Percentiles rank a stretch among this genome's conserved stretches.
These are phyloP conservation scores for Eufriesea mexicana DNA, from an alignment of 1,140 invertebrate species.

Conservation along the genomic window DNA sequence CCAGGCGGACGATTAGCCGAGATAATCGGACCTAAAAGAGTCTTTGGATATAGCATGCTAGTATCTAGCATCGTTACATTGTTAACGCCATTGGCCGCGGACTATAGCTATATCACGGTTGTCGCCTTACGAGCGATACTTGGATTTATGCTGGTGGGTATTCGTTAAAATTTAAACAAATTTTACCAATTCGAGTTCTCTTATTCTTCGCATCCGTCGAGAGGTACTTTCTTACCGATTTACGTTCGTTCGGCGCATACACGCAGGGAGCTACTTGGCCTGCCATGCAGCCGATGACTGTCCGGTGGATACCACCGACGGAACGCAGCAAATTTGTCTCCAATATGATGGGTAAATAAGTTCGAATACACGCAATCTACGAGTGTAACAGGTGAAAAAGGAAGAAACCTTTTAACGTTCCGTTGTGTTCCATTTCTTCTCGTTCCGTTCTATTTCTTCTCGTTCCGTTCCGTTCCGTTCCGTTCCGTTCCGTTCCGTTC, in stretches of 20 bases:
- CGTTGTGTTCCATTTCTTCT: no score
- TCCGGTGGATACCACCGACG: constrained; percentile 94
- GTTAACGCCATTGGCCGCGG: constrained; percentile 89
- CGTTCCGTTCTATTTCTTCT: no score
- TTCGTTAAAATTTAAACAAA: not conserved
- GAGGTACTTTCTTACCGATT: not conserved
- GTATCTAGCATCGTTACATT: constrained; percentile 91
- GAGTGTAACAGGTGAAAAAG: constrained; percentile 40
- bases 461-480: not conserved
- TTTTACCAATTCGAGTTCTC: no score
- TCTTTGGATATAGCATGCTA: constrained; percentile 93
- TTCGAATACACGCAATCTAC: no score
- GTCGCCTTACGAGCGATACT: constrained; percentile 86
- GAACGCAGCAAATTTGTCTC: constrained; percentile 94
- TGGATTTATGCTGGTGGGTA: constrained; percentile 87
- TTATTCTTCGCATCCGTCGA: not conserved
- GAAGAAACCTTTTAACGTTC: not conserved
- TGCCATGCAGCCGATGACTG: constrained; percentile 93
- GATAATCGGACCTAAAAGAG: constrained; percentile 89
- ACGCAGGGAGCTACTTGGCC: constrained; percentile 93
- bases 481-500: constrained; percentile 43
- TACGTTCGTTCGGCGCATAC: not conserved
- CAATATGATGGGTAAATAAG: constrained; percentile 94
- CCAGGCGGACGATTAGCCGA: constrained; percentile 93
- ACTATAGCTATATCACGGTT: constrained; percentile 84